Base-by-base conservation (phyloP, 2,113 vertebrate genomes). In the Pica pica region DNA sequence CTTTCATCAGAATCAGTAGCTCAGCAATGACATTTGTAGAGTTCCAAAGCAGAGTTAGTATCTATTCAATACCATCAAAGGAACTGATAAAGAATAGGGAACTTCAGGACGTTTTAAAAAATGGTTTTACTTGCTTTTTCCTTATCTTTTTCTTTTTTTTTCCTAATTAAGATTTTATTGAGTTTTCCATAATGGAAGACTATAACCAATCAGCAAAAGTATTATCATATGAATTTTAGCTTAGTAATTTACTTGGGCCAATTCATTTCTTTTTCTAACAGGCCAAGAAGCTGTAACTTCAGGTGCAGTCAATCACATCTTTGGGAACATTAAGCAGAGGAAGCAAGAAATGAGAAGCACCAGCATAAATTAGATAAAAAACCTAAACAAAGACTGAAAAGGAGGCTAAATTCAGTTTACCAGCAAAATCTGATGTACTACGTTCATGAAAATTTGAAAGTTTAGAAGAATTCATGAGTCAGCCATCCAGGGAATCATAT, bases 81-180 rank as follows among this genome's bases (percentile, higher is more conserved):
- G 71, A 86, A 86, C 42, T 77, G 89, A 90, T 85, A 93, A 77
- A 85, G 55, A 74, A 83, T 68, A 83, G 69, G 35, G 56, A 94
- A 89, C 16, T 88, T 86, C 64, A 81, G 35, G 68, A 77, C 1
- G 0, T 74, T 80, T 77, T 16, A 6, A 49, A 74, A 91, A 77
- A 56, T 47, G 5, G 5, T 31, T 88, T 93, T 77, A 83, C 82
- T 91, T 94, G 67, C 19, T 77, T 94, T 91, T 90, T 90, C 23
- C 71, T 93, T 95, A 94, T 92, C 82, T 39, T 39, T 22, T 52
- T 35, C 16, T 14, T 19, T 44, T 46, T 46, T 80, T 83, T 93
- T 90, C 16, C 37, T 94, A 93, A 96, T 93, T 93, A 94, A 93
- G 47, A 92, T 90, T 92, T 92, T 85, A 91, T 91, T 93, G 90